Evolutionary conservation across 2,888 invertebrate genomes (phyloP).

Genomic region (Notocelia uddmanniana): DNA sequence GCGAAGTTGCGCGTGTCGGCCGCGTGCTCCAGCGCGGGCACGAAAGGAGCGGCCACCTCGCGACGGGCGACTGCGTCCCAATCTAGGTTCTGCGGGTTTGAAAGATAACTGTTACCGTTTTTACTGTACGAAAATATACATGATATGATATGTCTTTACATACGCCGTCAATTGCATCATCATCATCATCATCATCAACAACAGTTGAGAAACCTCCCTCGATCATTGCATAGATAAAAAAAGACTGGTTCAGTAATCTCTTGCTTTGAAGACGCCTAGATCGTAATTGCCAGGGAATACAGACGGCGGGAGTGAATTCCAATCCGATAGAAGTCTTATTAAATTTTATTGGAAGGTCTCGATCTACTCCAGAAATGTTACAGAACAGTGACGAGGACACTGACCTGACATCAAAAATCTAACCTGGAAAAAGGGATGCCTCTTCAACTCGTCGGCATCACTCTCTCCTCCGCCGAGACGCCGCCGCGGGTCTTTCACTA

Average conservation of each 20-base stretch:
- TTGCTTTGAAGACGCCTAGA: no score
- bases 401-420: constrained; percentile 46
- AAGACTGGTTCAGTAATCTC: no score
- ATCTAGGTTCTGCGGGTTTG: constrained; percentile 84
- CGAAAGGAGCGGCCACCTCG: constrained; percentile 94
- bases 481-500: constrained; percentile 95
- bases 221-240: no score
- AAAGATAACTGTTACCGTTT: not conserved
- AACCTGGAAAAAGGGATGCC: constrained; percentile 94
- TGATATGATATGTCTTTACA: no score
- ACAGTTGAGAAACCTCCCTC: no score
- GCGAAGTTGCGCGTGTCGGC: constrained; percentile 98
- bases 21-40: constrained; percentile 94
- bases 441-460: constrained; percentile 96
- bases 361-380: not conserved
- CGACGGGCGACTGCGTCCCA: constrained; percentile 94
- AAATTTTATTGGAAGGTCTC: not conserved
- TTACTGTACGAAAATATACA: no score
- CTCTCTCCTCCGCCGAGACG: constrained; percentile 94
- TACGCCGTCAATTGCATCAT: no score
- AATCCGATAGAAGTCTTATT: no score
- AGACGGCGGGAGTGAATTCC: no score
- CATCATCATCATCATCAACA: no score
- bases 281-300: no score
- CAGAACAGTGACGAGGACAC: not conserved